Conservation (phyloP, 2,888 invertebrate species). For the Gastrophysa polygoni region DNA sequence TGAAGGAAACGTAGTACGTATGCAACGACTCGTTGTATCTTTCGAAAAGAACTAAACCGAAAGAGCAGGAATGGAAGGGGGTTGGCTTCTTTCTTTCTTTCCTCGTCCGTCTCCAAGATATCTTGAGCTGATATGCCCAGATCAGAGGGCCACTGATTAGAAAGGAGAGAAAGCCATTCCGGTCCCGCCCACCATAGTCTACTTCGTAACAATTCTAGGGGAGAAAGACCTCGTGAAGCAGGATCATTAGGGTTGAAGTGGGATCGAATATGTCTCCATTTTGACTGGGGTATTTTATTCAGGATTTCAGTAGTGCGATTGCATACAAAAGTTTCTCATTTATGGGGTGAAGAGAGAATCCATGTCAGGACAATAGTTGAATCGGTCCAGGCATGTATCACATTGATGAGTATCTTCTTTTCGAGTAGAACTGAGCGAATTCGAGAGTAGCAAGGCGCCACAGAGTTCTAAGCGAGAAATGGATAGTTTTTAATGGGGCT, state of each 20-base stretch:
- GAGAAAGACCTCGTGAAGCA: background rate
- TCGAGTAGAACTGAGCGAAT: background rate
- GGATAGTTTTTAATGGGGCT: background rate
- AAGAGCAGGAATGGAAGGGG: too few relatives aligned
- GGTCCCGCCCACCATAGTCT: background rate
- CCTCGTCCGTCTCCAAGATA: background rate
- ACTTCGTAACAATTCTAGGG: background rate
- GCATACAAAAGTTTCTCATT: background rate
- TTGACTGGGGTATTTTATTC: background rate
- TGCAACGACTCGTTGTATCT: too few relatives aligned
- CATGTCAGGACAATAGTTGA: background rate
- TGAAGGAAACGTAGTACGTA: too few relatives aligned
- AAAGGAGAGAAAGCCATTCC: background rate
- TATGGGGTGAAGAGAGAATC: background rate
- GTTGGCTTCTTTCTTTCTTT: background rate
- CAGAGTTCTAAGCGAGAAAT: background rate
- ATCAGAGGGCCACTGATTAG: background rate
- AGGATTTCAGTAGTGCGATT: background rate
- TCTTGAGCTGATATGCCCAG: background rate
- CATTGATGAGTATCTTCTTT: background rate
- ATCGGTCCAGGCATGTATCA: background rate
- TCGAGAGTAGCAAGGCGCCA: background rate
- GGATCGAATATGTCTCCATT: background rate
- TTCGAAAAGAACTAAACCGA: too few relatives aligned
- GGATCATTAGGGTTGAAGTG: background rate